Evolutionary conservation across 1,140 invertebrate species (phyloP).

Genomic region (Orchestia grillus): DNA sequence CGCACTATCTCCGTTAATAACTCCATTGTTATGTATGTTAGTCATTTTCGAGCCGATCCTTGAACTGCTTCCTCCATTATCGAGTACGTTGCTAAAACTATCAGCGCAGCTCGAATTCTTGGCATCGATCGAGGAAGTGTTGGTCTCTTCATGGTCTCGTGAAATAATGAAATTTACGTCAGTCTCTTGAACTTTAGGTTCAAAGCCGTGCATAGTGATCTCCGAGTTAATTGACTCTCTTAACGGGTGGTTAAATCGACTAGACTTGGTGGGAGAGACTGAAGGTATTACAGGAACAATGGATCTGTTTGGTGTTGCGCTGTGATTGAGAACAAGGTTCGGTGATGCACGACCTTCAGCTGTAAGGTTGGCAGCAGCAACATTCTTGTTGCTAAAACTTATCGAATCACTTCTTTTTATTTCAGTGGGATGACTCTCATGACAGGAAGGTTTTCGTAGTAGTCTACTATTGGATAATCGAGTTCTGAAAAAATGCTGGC

Average conservation of each 20-base stretch:
- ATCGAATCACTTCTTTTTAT: neutral
- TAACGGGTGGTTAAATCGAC: neutral
- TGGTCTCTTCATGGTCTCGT: neutral
- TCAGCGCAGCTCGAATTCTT: neutral
- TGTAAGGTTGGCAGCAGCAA: neutral
- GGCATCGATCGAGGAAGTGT: neutral
- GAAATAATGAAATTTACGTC: neutral
- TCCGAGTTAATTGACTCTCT: neutral
- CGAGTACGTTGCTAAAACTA: neutral
- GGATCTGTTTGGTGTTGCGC: neutral
- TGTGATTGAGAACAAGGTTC: neutral
- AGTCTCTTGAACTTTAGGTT: neutral
- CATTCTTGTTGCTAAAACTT: neutral
- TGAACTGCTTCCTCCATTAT: neutral
- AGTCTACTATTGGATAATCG: slow-evolving; percentile 11
- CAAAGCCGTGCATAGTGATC: neutral
- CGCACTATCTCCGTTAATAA: neutral
- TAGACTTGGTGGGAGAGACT: neutral
- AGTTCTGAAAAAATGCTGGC: slow-evolving; percentile 34
- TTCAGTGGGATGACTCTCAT: neutral
- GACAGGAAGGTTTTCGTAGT: neutral
- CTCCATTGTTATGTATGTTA: neutral
- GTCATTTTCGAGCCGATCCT: neutral
- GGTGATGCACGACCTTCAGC: neutral
- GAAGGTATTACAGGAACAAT: neutral